Evolutionary conservation across 2,888 invertebrate species (phyloP), one percentile per base, ranked within the genome.

Genomic region (Xestia c-nigrum): DNA sequence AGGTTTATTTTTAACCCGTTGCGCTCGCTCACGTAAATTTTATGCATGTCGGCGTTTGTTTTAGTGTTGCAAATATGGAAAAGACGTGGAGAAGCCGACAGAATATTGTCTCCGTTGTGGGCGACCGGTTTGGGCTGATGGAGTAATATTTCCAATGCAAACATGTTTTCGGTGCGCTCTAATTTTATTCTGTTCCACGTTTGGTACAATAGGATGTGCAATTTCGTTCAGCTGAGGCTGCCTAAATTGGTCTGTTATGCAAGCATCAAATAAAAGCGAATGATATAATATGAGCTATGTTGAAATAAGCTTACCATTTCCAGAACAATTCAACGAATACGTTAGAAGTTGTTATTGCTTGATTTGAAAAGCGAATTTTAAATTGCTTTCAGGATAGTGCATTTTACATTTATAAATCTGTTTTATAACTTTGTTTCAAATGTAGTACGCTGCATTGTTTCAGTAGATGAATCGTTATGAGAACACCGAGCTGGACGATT

Each of bases 101-200:
- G 87, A 91, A 91, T 92, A 91, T 92, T 90, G 91, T 90, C 89
- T 89, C 82, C 82, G 73, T 77, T 70, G 72, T 72, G 81, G 75
- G 87, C 85, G 88, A 89, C 84, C 79, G 85, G 83, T 85, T 57
- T 91, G 87, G 89, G 86, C 88, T 89, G 88, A 89, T 86, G 86
- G 83, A 89, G 90, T 91, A 92, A 93, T 93, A 93, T 92, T 91
- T 89, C 87, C 90, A 91, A 92, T 92, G 90, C 91, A 92, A 92
- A 93, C 92, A 93, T 93, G 91, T 93, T 93, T 93, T 93, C 91
- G 85, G 89, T 89, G 84, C 86, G 85, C 88, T 92, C 90, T 93
- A 92, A 94, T 94, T 94, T 94, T 93, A 93, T 94, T 94, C 92
- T 89, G 87, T 89, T 91, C 91, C 88, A 89, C 90, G 90, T 92